Base-by-base conservation (phyloP, 2,888 invertebrate genomes). In the Eupithecia abbreviata region DNA sequence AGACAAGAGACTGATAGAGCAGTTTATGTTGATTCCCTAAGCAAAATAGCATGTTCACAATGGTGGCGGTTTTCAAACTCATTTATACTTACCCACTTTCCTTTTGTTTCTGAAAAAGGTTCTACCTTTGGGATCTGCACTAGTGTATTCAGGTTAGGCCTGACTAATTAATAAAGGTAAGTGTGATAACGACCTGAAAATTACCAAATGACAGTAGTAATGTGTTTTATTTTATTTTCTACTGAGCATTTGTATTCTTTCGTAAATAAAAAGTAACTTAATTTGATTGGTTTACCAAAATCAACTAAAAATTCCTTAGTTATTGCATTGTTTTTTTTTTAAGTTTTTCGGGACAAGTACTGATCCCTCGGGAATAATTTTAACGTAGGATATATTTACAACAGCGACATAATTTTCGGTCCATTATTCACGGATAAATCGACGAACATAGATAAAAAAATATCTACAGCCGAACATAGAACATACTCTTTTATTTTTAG, bases 131-230 rank as follows among this genome's bases (percentile, higher is more conserved):
- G 47, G 69, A 43, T 69, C 69, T 18, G 69, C 18, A 45, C 30
- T 45, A 68, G 47, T 47, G 69, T 45, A 68, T 69, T 47, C 45
- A 47, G 69, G 69, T 69, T n/a, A 47, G 45, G 47, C 47, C 42
- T 69, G 67, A 68, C 67, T 68, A 68, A 68, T 45, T 68, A 68
- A 68, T 68, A 68, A 68, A 68, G 67, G 45, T 43, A n/a, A 69
- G 30, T 13, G 47, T 69, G 69, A 69, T 69, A 69, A 69, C 69
- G 45, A 18, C 30, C n/a, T 30, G 30, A 47, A 69, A 69, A 69
- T 69, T 69, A 69, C 69, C 45, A 45, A 45, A 45, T 49, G 47
- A 45, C 18, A 68, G 12, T 49, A 18, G 13, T 47, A 47, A 68
- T 45, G 69, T 49, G 77, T 47, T 47, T 30, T 69, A 69, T 18